Evolutionary conservation across 2,113 vertebrate species (phyloP), one percentile per base, ranked within the genome.

Genomic region (Diadophis punctatus): DNA sequence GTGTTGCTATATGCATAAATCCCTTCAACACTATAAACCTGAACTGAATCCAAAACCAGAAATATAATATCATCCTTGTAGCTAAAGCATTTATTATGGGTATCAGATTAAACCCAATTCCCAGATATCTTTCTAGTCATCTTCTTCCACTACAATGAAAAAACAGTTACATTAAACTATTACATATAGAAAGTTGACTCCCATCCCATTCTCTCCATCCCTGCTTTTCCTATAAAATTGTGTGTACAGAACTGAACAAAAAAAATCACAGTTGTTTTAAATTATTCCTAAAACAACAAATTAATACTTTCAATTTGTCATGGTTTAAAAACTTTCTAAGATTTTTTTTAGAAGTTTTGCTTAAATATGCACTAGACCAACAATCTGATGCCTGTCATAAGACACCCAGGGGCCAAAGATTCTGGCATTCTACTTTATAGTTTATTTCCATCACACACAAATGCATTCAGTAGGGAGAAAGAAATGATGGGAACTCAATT

Each of bases 351-450:
- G 51, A 96, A 94, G 86, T 95, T 98, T 97, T 95, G 95, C 95
- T 95, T 95, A 95, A 93, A 97, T 97, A 96, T 48, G 0, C 93
- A 93, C 87, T 95, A 94, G 96, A 96, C 91, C 74, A 80, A 94
- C 93, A 96, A 94, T 90, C 89, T 94, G 94, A 94, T 93, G 95
- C 34, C 52, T 97, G 93, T 96, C 97, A 96, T 90, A 97, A 95
- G 93, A 93, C 52, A 94, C 94, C 96, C 96, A 30, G 88, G 93
- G 96, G 96, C 93, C 95, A 96, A 95, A 96, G 96, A 95, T 68
- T 96, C 91, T 68, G 86, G 96, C 96, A 97, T 96, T 97, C 96
- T 89, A 63, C 94, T 96, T 97, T 95, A 96, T 95, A 96, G 96
- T 97, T 97, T 96, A 96, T 98, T 97, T 94, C 96, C 92, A 95